Base-by-base conservation (phyloP, 2,113 vertebrate genomes). In the Apus apus region DNA sequence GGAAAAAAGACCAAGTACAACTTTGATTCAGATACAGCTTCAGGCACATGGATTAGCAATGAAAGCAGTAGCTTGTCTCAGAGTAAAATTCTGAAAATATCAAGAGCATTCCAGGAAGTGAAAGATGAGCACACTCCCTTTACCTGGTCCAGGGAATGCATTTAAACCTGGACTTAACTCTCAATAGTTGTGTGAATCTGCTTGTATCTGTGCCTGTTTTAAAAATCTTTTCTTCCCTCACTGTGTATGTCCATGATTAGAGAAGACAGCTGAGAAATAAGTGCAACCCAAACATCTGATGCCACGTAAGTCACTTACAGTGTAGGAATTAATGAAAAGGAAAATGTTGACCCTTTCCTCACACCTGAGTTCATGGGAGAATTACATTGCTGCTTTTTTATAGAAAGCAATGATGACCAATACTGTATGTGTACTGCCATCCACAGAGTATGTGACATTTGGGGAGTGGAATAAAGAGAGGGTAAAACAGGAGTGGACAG, bases 161-260 rank as follows among this genome's bases (percentile, higher is more conserved):
- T 48, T 45, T 71, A 90, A 2, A n/a, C 67, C 45, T 57, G n/a
- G 57, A 38, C 9, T 80, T 40, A 16, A 19, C n/a, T 75, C 48
- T 11, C 57, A 71, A 17, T 0, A 84, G 53, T 40, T 50, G 23
- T 8, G 17, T 15, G 10, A 79, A 29, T 18, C 27, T 4, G 4
- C 6, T 6, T 67, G 7, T 46, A n/a, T 21, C 38, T 23, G 15
- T 22, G 20, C 14, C 34, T 1, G 0, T 6, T 68, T 67, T 45
- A 27, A 48, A 82, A 81, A 61, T 13, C 9, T 27, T 20, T 21
- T 65, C 23, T 26, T 68, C 36, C 82, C 91, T 61, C 71, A 87
- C 34, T 57, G 36, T 5, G 2, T 30, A 64, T 34, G 23, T 26
- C 34, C 62, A 20, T 2, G 2, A 43, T n/a, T 45, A 65, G 15